phyloP scores from a whole-genome alignment of 1,140 invertebrate species.

The Aphis craccivora region DNA sequence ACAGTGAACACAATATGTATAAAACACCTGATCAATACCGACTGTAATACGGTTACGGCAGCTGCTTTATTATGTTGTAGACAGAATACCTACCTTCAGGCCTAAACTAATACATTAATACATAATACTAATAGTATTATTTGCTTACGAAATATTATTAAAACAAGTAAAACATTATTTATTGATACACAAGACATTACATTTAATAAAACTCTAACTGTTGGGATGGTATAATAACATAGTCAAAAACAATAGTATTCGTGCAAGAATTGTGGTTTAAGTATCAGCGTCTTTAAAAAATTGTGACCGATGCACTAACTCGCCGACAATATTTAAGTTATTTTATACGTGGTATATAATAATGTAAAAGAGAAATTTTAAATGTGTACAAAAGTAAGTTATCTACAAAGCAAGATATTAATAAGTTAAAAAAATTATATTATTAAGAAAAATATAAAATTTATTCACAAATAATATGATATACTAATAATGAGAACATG shows the following conservation, averaged over 20 bases:
- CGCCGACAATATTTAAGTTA: too few relatives aligned
- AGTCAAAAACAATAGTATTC: too few relatives aligned
- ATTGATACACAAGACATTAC: background rate
- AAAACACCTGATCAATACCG: background rate
- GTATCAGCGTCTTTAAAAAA: too few relatives aligned
- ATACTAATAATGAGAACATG: background rate
- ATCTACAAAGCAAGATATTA: too few relatives aligned
- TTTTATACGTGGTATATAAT: too few relatives aligned
- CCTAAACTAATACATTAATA: background rate
- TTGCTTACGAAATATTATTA: background rate
- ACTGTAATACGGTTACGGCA: background rate
- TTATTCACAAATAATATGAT: background rate
- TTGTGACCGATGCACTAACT: too few relatives aligned
- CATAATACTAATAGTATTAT: background rate
- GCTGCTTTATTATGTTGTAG: too few relatives aligned
- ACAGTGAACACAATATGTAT: background rate
- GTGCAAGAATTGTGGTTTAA: too few relatives aligned
- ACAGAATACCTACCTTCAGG: too few relatives aligned
- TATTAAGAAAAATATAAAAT: too few relatives aligned
- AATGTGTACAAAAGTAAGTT: background rate
- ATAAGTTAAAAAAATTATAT: too few relatives aligned
- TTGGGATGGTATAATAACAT: background rate
- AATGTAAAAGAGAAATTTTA: background rate
- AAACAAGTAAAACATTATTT: background rate
- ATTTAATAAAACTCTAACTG: background rate